phyloP scores from a whole-genome alignment of 2,113 vertebrate genomes.

The Thalassoma bifasciatum region DNA sequence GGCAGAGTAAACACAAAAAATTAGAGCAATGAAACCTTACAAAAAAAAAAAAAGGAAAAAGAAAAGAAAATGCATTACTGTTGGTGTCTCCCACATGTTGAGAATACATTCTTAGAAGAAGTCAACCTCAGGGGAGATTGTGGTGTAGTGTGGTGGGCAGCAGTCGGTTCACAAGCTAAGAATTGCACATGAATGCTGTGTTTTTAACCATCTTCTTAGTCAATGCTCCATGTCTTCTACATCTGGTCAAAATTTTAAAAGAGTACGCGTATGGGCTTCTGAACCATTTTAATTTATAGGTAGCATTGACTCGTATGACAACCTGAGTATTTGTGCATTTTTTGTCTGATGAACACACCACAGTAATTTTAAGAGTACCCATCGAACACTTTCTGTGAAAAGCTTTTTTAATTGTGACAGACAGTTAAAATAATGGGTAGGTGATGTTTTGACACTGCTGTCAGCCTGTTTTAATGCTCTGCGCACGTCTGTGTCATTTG shows the following conservation, averaged over 20 bases:
- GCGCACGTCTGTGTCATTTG: constrained; percentile 8
- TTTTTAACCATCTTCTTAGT: not conserved
- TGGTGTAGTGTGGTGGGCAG: constrained; percentile 40
- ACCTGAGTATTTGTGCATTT: not conserved
- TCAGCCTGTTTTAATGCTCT: constrained; percentile 1
- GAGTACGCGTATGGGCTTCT: too few species aligned
- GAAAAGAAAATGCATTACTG: constrained; percentile 13
- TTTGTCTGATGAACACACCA: not conserved
- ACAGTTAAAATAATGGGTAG: not conserved
- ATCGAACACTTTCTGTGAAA: not conserved
- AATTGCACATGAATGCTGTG: constrained; percentile 15
- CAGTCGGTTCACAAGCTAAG: constrained; percentile 29
- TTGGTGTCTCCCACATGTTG: constrained; percentile 37
- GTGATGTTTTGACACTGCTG: not conserved
- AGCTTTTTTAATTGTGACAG: not conserved
- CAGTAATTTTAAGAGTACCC: not conserved
- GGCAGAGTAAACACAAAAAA: not conserved
- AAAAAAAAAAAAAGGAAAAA: not conserved
- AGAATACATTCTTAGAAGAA: constrained; percentile 52
- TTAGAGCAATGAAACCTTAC: not conserved
- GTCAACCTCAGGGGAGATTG: constrained; percentile 43
- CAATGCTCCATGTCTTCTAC: not conserved
- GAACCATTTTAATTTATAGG: not conserved
- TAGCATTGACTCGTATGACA: not conserved
- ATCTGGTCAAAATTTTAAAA: not conserved